Percentiles rank a stretch among this genome's conserved stretches.
Conservation (phyloP, 1,140 invertebrate genomes). For the Tetragnatha versicolor region DNA sequence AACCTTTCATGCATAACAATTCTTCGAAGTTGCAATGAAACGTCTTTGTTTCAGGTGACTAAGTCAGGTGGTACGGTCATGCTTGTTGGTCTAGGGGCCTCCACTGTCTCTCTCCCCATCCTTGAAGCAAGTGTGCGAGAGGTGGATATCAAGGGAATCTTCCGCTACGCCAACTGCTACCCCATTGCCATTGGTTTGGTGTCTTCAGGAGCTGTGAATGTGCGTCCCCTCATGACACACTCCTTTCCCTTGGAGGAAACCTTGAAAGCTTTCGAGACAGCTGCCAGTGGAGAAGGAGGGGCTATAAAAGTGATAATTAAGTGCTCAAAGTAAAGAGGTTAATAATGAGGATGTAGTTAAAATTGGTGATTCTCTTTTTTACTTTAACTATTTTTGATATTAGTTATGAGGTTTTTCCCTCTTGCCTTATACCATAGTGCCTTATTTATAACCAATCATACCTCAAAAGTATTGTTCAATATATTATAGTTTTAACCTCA, state of each 20-base stretch:
- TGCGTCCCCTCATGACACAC: constrained; percentile 90
- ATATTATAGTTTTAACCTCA: too few relatives aligned
- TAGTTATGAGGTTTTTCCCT: too few relatives aligned
- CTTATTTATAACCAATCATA: too few relatives aligned
- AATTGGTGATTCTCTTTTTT: too few relatives aligned
- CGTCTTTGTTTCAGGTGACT: too few relatives aligned
- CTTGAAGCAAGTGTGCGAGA: constrained; percentile 80
- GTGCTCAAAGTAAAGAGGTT: not conserved
- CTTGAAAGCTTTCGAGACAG: constrained; percentile 84
- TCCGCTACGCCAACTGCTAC: constrained; percentile 92
- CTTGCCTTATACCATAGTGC: too few relatives aligned
- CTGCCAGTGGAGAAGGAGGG: constrained; percentile 73
- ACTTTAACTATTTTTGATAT: too few relatives aligned
- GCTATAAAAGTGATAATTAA: constrained; percentile 85
- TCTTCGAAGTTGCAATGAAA: too few relatives aligned
- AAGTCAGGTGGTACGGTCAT: constrained; percentile 82
- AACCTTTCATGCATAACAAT: too few relatives aligned
- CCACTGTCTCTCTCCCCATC: constrained; percentile 81
- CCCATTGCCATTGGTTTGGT: constrained; percentile 82
- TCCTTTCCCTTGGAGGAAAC: constrained; percentile 86
- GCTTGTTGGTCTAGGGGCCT: constrained; percentile 83
- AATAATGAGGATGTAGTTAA: too few relatives aligned
- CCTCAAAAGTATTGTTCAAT: too few relatives aligned
- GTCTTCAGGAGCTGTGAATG: constrained; percentile 80
- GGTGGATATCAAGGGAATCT: constrained; percentile 89